Conservation (phyloP, 2,888 invertebrate species). For the Lydus trimaculatus region DNA sequence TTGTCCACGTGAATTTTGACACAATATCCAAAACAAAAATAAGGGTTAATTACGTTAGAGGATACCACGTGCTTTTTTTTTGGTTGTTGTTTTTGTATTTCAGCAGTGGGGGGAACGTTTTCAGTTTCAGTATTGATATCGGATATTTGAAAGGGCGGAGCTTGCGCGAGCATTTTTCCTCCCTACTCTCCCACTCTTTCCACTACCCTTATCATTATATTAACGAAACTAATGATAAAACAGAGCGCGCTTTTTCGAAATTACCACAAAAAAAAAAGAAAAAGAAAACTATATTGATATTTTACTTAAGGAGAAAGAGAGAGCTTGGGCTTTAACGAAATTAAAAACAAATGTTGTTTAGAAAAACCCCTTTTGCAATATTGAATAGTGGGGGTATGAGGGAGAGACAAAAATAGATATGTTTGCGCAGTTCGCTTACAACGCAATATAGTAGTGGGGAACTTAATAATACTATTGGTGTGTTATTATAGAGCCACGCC, state of each 20-base stretch:
- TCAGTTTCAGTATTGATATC: constrained; percentile 55
- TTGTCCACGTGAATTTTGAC: constrained; percentile 39
- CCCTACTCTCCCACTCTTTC: neutral
- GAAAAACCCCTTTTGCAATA: neutral
- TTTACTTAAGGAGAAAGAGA: neutral
- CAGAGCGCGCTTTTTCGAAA: constrained; percentile 38
- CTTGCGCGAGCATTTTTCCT: constrained; percentile 41
- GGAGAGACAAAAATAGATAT: neutral
- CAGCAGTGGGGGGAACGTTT: constrained; percentile 42
- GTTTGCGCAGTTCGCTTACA: neutral
- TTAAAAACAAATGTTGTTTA: constrained; percentile 26
- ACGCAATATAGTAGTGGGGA: constrained; percentile 43
- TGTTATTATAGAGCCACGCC: constrained; percentile 55
- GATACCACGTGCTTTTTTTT: constrained; percentile 55
- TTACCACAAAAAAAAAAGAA: constrained; percentile 32
- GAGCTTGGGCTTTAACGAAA: constrained; percentile 19
- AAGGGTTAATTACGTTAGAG: constrained; percentile 48
- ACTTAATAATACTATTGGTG: constrained; percentile 47
- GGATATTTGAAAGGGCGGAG: constrained; percentile 50
- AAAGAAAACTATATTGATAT: constrained; percentile 19
- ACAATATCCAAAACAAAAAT: constrained; percentile 38
- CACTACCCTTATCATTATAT: neutral
- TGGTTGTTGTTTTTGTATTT: constrained; percentile 30
- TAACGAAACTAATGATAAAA: neutral
- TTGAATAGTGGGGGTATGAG: neutral